Conservation (phyloP, 2,797 vertebrate genomes). For the Sebastes flavidus region DNA sequence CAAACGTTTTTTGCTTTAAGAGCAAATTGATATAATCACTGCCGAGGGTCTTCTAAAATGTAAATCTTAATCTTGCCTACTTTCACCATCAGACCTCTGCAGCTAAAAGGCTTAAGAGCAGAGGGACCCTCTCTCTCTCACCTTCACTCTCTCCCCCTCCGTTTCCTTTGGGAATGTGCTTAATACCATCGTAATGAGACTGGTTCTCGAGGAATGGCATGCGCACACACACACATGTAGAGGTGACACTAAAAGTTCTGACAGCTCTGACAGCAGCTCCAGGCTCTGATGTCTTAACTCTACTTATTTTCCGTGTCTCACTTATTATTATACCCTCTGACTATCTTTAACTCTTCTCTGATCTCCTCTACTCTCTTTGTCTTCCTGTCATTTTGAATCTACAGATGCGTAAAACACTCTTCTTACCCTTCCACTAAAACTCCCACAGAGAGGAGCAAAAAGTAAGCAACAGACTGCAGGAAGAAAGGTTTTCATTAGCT, state of each 20-base stretch:
- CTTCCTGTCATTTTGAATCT: conserved; percentile 30
- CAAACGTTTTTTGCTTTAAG: conserved; percentile 2
- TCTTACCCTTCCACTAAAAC: conserved; percentile 15
- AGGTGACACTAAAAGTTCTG: conserved; percentile 48
- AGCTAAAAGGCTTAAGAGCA: conserved; percentile 34
- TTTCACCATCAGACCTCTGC: conserved; percentile 8
- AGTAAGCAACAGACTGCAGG: not conserved
- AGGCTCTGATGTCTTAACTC: conserved; percentile 36
- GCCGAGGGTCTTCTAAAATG: conserved; percentile 7
- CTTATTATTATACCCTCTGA: not conserved
- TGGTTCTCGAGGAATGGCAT: conserved; percentile 34
- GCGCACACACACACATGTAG: not conserved
- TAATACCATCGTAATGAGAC: conserved; percentile 59
- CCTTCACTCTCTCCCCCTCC: not conserved
- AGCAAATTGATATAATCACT: conserved; percentile 19
- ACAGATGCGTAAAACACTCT: conserved; percentile 11
- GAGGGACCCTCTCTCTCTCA: not conserved
- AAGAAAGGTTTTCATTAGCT: not conserved
- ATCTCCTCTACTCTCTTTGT: conserved; percentile 17
- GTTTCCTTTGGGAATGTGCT: conserved; percentile 43
- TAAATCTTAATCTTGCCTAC: conserved; percentile 9
- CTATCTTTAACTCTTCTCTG: conserved; percentile 11
- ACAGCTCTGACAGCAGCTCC: conserved; percentile 40
- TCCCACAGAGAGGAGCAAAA: conserved; percentile 31
- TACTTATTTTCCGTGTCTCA: not conserved